A percentile compares a stretch with the other conserved stretches of the same genome.
Conservation (phyloP, 2,797 vertebrate genomes). For the Neopelma chrysocephalum region DNA sequence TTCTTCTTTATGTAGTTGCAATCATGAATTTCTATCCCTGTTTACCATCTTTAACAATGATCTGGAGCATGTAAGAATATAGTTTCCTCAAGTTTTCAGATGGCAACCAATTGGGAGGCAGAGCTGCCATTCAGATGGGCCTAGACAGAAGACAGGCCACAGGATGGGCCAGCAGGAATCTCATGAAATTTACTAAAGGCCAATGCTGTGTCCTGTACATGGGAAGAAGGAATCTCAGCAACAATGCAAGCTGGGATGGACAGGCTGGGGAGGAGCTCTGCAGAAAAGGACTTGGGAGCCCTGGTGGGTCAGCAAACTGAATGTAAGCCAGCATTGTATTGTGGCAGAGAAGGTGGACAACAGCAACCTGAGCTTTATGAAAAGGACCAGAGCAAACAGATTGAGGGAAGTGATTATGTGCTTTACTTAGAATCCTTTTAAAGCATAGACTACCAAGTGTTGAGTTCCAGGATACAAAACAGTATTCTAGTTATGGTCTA, state of each 20-base stretch:
- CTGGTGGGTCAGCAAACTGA: background rate
- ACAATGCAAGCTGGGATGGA: background rate
- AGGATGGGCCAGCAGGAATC: background rate
- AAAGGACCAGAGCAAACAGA: background rate
- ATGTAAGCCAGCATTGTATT: background rate
- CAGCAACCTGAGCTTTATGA: background rate
- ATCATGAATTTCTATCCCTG: background rate
- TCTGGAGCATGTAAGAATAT: background rate
- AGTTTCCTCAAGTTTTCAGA: background rate
- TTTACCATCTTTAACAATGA: background rate
- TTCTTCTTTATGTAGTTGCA: background rate
- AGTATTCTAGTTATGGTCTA: no score
- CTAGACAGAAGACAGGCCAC: background rate
- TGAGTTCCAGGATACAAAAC: no score
- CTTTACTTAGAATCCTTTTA: no score
- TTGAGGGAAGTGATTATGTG: background rate
- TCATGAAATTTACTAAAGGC: background rate
- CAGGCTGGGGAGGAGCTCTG: background rate
- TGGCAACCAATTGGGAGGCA: background rate
- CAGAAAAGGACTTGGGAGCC: background rate
- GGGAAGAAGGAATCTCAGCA: background rate
- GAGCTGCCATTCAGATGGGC: background rate
- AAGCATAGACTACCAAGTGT: no score
- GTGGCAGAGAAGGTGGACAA: background rate
- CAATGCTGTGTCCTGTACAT: background rate